Evolutionary conservation across 2,888 invertebrate species (phyloP).

Genomic region (Leptinotarsa tumamoca): DNA sequence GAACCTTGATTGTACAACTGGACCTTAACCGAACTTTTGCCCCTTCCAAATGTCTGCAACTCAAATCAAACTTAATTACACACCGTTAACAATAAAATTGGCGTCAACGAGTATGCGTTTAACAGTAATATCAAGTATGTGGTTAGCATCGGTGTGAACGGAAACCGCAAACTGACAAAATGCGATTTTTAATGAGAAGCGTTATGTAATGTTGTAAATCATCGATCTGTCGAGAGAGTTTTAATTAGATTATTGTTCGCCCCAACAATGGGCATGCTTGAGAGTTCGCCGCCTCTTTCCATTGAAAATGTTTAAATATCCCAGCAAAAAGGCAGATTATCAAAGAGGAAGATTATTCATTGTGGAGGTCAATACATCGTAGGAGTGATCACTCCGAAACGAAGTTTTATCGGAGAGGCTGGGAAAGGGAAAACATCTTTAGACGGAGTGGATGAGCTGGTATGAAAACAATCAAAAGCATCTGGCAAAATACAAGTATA

Average conservation of each 20-base stretch:
- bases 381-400: not conserved
- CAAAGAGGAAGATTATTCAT: not conserved
- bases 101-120: not conserved
- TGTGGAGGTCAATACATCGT: not conserved
- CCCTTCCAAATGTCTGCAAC: not conserved
- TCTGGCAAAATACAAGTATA: too few relatives aligned
- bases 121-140: constrained; percentile 12
- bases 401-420: too few relatives aligned
- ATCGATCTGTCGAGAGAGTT: constrained; percentile 21
- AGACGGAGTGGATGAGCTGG: too few relatives aligned
- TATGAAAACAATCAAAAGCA: too few relatives aligned
- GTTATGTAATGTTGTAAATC: constrained; percentile 28
- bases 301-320: constrained; percentile 22
- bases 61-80: not conserved
- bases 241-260: constrained; percentile 25
- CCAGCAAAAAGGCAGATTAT: constrained; percentile 9
- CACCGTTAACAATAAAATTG: not conserved
- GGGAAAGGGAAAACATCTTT: too few relatives aligned
- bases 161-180: constrained; percentile 13
- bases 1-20: too few relatives aligned
- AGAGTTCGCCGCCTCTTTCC: constrained; percentile 10
- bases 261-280: constrained; percentile 23
- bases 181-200: constrained; percentile 20
- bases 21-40: not conserved
- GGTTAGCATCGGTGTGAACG: constrained; percentile 19